Evolutionary conservation across 1,140 invertebrate genomes (phyloP), one percentile per base, ranked within the genome.

Genomic region (Atta texana): DNA sequence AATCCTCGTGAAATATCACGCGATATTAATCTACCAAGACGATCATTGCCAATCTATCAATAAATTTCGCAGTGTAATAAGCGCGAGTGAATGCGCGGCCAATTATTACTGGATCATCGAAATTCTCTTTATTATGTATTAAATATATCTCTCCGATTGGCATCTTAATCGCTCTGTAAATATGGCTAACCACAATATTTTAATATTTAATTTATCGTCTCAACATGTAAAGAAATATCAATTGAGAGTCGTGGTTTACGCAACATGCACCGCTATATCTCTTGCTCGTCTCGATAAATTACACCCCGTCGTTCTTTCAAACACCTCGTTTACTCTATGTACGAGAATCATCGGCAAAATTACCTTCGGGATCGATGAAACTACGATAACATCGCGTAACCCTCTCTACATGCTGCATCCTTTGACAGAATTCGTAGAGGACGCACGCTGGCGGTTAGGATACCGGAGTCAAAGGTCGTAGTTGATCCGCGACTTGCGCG

Each of bases 191-290:
- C 10, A 28, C 66, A 86, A 69, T 53, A 72, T 80, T 90, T 90
- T 74, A 69, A 91, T 88, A 87, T 88, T 88, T 91, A 88, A 91
- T 90, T 82, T 90, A 89, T 51, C n/a, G 49, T 31, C 39, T 14
- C 14, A 21, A n/a, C 34, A 3, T 0, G 28, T 16, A 24, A 59
- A 74, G 34, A 90, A 86, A 80, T 87, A 75, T 77, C 78, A 75
- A n/a, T 63, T 34, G 63, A 88, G 69, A 85, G 24, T 21, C 72
- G 69, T 85, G 71, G 61, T 63, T 90, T 90, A 88, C 63, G 81
- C 89, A 90, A 90, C 75, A 12, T 31, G 75, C 77, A 49, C 44
- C 74, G 63, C 89, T 89, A 76, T 89, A 53, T 59, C n/a, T 69
- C 55, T 28, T 39, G 7, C 53, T 53, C 85, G 66, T 74, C 72